These are phyloP conservation scores for Nudaria mundana DNA, from an alignment of 2,888 invertebrate genomes.

Conservation along the genomic window DNA sequence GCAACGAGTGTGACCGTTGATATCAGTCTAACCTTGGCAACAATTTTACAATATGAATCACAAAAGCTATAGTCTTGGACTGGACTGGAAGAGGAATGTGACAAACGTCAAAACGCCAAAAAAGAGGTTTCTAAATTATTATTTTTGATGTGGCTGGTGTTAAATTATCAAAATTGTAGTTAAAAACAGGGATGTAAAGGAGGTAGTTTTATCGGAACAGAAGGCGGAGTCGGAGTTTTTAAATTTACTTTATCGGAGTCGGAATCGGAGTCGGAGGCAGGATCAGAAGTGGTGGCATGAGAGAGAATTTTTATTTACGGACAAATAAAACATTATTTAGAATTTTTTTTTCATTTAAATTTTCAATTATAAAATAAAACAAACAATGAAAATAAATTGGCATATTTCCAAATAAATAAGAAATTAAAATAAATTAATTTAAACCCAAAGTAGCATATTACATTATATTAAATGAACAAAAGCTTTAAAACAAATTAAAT, in stretches of 20 bases:
- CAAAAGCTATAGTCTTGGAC: too few species aligned
- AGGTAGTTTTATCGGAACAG: too few species aligned
- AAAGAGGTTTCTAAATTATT: too few species aligned
- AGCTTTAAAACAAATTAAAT: constrained; percentile 6
- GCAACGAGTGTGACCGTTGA: too few species aligned
- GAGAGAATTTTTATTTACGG: neutral
- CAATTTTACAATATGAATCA: too few species aligned
- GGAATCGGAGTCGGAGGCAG: neutral
- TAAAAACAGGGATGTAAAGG: too few species aligned
- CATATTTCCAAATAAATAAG: neutral
- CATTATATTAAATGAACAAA: neutral
- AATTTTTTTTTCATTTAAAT: neutral
- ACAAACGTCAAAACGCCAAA: too few species aligned
- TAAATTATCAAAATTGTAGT: too few species aligned
- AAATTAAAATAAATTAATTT: neutral
- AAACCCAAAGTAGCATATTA: constrained; percentile 3
- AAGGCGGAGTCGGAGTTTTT: constrained; percentile 3
- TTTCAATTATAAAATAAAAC: neutral
- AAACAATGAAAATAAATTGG: neutral
- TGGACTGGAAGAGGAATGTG: too few species aligned
- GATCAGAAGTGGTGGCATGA: neutral
- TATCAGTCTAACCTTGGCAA: too few species aligned
- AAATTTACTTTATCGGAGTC: constrained; percentile 4
- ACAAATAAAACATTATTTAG: neutral
- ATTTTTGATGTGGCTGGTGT: too few species aligned